phyloP scores from a whole-genome alignment of 1,140 invertebrate genomes.

The Drosophila novamexicana region DNA sequence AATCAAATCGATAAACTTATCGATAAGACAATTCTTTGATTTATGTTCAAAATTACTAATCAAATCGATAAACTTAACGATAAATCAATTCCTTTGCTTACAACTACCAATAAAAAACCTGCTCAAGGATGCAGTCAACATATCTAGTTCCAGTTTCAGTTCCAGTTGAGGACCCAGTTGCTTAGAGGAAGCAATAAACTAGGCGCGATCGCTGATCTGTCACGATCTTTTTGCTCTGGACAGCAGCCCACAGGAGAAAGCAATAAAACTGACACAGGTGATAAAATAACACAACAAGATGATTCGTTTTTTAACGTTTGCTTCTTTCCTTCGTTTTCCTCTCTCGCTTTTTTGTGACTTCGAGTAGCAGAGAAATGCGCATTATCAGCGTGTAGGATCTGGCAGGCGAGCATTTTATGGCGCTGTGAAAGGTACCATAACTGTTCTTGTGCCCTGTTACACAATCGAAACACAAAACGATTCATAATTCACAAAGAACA shows the following conservation, averaged over 20 bases:
- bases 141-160: conserved; percentile 2
- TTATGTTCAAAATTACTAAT: neutral
- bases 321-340: conserved; percentile 6
- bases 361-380: conserved; percentile 65
- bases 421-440: conserved; percentile 58
- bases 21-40: neutral
- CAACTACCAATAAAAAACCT: too few species aligned
- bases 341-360: conserved; percentile 9
- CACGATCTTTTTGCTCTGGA: conserved; percentile 44
- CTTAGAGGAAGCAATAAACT: conserved; percentile 76
- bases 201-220: conserved; percentile 76
- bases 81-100: neutral
- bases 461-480: conserved; percentile 61
- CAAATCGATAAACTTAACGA: conserved; percentile 1
- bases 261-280: conserved; percentile 75
- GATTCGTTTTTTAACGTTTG: conserved; percentile 47
- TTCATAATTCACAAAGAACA: conserved; percentile 52
- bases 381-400: conserved; percentile 70
- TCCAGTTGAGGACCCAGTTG: conserved; percentile 9
- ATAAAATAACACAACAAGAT: conserved; percentile 79
- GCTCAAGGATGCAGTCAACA: conserved; percentile 6
- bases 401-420: conserved; percentile 60
- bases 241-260: conserved; percentile 54
- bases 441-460: conserved; percentile 68
- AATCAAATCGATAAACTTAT: conserved; percentile 1